phyloP scores from a whole-genome alignment of 1,140 invertebrate species.

The Trissolcus basalis region DNA sequence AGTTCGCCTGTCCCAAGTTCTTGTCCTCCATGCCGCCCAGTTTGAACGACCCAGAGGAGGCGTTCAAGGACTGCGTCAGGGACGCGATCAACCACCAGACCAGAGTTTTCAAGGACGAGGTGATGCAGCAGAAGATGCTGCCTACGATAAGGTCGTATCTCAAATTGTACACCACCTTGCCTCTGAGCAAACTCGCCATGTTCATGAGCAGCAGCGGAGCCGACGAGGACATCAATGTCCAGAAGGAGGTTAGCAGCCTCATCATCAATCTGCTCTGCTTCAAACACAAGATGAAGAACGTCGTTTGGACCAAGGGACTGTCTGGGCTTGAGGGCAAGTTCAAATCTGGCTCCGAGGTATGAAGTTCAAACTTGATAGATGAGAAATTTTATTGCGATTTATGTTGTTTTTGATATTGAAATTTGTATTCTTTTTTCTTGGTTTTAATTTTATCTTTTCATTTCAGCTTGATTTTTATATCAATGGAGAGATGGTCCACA shows the following conservation, averaged over 20 bases:
- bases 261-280: constrained; percentile 94
- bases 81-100: constrained; percentile 90
- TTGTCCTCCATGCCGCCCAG: constrained; percentile 92
- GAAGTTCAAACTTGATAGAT: too few species aligned
- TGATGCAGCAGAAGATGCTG: constrained; percentile 94
- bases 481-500: constrained; percentile 99
- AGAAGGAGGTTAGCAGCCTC: constrained; percentile 87
- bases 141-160: constrained; percentile 95
- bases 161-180: constrained; percentile 97
- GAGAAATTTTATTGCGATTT: too few species aligned
- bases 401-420: constrained; percentile 1
- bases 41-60: constrained; percentile 75
- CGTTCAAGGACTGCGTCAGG: constrained; percentile 83
- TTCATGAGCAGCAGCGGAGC: constrained; percentile 86
- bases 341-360: constrained; percentile 96
- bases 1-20: constrained; percentile 97
- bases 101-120: constrained; percentile 93
- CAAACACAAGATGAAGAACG: constrained; percentile 99
- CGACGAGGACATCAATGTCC: constrained; percentile 77
- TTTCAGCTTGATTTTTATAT: constrained; percentile 98
- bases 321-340: constrained; percentile 98
- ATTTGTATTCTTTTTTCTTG: not conserved
- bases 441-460: not conserved
- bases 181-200: constrained; percentile 93
- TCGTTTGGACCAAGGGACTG: constrained; percentile 96